Conservation (phyloP, 2,797 vertebrate genomes). For the Pempheris klunzingeri region DNA sequence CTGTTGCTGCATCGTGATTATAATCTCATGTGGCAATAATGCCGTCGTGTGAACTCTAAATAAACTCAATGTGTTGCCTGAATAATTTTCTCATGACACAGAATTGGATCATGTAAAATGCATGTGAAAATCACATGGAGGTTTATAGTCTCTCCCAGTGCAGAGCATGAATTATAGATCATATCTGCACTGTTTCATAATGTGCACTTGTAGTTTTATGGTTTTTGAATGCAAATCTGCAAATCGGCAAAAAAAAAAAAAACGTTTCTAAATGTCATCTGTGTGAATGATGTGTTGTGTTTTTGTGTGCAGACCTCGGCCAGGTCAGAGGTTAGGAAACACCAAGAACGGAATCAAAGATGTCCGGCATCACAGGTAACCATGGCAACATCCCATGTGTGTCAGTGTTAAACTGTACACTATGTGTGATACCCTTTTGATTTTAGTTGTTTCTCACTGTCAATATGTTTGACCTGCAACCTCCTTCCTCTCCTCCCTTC, state of each 20-base stretch:
- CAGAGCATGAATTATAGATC: constrained; percentile 18
- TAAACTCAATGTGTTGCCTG: background rate
- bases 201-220: background rate
- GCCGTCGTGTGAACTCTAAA: background rate
- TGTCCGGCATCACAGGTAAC: constrained; percentile 88
- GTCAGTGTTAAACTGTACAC: background rate
- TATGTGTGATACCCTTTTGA: background rate
- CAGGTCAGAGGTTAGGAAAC: constrained; percentile 88
- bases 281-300: background rate
- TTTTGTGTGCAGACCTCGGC: constrained; percentile 80
- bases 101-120: background rate
- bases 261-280: background rate
- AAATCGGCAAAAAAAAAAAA: background rate
- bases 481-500: constrained; percentile 7
- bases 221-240: constrained; percentile 5
- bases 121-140: background rate
- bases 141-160: background rate
- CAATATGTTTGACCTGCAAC: background rate
- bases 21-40: background rate
- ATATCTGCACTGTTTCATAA: background rate
- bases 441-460: background rate
- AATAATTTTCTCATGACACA: constrained; percentile 3
- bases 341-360: constrained; percentile 89
- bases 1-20: background rate
- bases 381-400: constrained; percentile 7